Evolutionary conservation across 2,797 vertebrate species (phyloP).

Genomic region (Diglossa cyanea): DNA sequence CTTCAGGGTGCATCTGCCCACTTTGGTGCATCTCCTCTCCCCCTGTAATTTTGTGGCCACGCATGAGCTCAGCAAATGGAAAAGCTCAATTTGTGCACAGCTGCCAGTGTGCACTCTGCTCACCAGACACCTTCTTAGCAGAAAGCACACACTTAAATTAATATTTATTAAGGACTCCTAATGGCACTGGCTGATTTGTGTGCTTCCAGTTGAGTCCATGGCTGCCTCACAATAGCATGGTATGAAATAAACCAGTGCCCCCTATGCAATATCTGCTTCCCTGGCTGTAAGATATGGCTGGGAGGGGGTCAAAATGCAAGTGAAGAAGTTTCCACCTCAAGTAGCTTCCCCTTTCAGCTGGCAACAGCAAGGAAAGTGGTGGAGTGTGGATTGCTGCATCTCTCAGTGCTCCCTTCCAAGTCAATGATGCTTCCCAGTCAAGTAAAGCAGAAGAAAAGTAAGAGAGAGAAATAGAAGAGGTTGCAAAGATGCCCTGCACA

Average conservation of each 20-base stretch:
- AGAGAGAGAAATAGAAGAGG: not conserved
- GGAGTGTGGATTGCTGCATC: not conserved
- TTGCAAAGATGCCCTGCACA: not conserved
- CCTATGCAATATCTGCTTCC: not conserved
- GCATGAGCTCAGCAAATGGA: conserved; percentile 12
- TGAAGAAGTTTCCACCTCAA: not conserved
- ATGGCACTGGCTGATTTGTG: not conserved
- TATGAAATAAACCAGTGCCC: not conserved
- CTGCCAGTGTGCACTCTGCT: not conserved
- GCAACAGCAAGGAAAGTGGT: not conserved
- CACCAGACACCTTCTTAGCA: not conserved
- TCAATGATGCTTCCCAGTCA: not conserved
- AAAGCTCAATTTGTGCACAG: conserved; percentile 15
- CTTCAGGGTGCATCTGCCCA: not conserved
- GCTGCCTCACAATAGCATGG: not conserved
- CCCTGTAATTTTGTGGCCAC: not conserved
- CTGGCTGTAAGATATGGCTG: not conserved
- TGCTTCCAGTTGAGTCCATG: not conserved
- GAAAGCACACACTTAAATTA: not conserved
- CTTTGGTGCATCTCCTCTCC: not conserved
- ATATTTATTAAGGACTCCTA: conserved; percentile 42
- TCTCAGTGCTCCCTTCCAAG: not conserved
- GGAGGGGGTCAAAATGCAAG: not conserved
- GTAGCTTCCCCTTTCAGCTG: not conserved
- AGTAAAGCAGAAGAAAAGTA: not conserved